Base-by-base conservation (phyloP, 2,888 invertebrate genomes). In the Andrena flavipes region DNA sequence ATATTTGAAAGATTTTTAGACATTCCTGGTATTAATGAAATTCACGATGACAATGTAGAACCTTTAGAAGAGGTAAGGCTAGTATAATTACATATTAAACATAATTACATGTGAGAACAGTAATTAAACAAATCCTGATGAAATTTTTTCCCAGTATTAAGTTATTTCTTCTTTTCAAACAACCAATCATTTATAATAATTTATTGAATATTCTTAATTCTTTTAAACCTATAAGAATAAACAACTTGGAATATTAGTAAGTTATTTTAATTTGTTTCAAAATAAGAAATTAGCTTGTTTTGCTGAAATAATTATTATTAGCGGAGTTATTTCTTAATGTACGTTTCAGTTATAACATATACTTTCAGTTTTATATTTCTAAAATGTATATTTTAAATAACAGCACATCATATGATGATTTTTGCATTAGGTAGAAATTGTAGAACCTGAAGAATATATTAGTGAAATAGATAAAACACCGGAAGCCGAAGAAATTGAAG, bases 61-160 rank as follows among this genome's bases (percentile, higher is more conserved):
- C 93, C 93, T 35, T 89, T 93, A 83, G 93, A 93, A 87, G 93
- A 94, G 91, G 94, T 93, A 89, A 87, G 71, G 42, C 20, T 63
- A 69, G 49, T 33, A 51, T 48, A 59, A 73, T 48, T 71, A 35
- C 30, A n/a, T 29, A 54, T 54, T 20, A 56, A 26, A 35, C 2
- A 26, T 6, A 62, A 30, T 62, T 8, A 7, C 54, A 48, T 10
- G 30, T 60, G 8, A 68, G 7, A n/a, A 56, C 23, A 13, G 23
- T 42, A 42, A 23, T 23, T 63, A 63, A 23, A 35, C 2, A 23
- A 16, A 35, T 54, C 56, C 33, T 33, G 20, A 30, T 54, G 7
- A 35, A 54, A 23, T 16, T 30, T 20, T 35, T 20, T 51, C 2
- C 20, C 51, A 1, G 16, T 7, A 48, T 7, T 64, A 16, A 13